These are phyloP conservation scores for Stomatorhinus walkeri DNA, from an alignment of 2,797 vertebrate genomes.

Conservation along the genomic window DNA sequence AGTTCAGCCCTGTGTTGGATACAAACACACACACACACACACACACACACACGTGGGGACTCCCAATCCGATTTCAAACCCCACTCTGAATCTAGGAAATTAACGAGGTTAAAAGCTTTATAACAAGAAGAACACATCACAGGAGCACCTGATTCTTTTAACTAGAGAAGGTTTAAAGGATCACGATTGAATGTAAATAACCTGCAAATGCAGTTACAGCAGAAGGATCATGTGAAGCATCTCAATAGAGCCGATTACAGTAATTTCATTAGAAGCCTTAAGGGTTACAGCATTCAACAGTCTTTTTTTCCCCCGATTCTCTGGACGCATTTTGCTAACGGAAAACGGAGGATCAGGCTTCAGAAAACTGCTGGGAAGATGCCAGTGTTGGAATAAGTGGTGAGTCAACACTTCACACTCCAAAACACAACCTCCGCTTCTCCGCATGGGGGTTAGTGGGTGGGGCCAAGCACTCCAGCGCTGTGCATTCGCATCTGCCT, in stretches of 20 bases:
- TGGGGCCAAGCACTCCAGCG: background rate
- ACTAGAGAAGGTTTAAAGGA: background rate
- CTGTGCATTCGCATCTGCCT: background rate
- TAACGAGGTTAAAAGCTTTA: background rate
- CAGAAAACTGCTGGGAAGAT: background rate
- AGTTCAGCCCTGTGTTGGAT: background rate
- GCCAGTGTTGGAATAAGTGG: constrained; percentile 6
- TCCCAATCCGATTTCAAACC: background rate
- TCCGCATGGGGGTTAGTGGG: background rate
- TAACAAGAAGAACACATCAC: background rate
- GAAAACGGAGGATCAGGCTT: background rate
- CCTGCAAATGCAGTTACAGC: background rate
- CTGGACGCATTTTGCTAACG: background rate
- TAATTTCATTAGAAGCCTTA: constrained; percentile 4
- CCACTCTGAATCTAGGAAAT: background rate
- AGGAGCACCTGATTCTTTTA: background rate
- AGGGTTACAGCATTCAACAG: background rate
- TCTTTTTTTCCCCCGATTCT: background rate
- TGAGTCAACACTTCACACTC: background rate
- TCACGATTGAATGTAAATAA: background rate
- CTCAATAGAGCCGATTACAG: background rate
- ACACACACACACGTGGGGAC: background rate
- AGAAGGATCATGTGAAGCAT: background rate
- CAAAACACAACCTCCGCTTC: background rate
- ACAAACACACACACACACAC: background rate